These are phyloP conservation scores for Esox niger DNA, from an alignment of 2,113 vertebrate species.

Conservation along the genomic window DNA sequence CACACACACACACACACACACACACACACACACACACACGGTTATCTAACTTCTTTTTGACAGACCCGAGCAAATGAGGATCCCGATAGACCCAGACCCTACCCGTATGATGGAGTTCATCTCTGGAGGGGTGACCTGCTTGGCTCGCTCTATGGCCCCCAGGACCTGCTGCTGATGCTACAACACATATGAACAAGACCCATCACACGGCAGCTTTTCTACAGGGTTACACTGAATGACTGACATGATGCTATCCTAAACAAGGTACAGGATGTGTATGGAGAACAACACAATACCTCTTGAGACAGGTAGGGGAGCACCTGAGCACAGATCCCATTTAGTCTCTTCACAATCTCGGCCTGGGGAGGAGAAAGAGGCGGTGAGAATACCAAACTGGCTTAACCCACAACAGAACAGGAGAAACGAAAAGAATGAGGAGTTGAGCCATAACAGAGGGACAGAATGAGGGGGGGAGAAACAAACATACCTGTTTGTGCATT, in stretches of 20 bases:
- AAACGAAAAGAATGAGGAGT: too few relatives aligned
- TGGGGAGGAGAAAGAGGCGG: conserved; percentile 45
- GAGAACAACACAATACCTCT: conserved; percentile 76
- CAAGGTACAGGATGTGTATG: not conserved
- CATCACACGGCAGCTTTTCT: conserved; percentile 52
- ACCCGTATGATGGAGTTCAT: conserved; percentile 99
- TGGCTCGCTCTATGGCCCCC: conserved; percentile 94
- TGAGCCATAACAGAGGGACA: too few relatives aligned
- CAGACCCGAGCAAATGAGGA: too few relatives aligned
- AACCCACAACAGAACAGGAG: too few relatives aligned
- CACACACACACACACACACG: conserved; percentile 17
- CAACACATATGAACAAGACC: conserved; percentile 15
- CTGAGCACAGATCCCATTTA: conserved; percentile 97
- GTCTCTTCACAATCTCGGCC: conserved; percentile 98
- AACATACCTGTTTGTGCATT: conserved; percentile 96
- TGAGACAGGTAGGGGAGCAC: conserved; percentile 97
- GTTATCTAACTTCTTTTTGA: too few relatives aligned
- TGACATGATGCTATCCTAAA: not conserved
- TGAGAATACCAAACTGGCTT: too few relatives aligned
- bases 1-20: not conserved
- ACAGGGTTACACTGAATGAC: not conserved
- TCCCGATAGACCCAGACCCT: conserved; percentile 50
- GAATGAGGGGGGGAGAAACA: not conserved
- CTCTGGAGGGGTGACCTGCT: conserved; percentile 96
- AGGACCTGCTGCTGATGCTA: conserved; percentile 99